Evolutionary conservation across 2,888 invertebrate species (phyloP).

Genomic region (Barypeithes pellucidus): DNA sequence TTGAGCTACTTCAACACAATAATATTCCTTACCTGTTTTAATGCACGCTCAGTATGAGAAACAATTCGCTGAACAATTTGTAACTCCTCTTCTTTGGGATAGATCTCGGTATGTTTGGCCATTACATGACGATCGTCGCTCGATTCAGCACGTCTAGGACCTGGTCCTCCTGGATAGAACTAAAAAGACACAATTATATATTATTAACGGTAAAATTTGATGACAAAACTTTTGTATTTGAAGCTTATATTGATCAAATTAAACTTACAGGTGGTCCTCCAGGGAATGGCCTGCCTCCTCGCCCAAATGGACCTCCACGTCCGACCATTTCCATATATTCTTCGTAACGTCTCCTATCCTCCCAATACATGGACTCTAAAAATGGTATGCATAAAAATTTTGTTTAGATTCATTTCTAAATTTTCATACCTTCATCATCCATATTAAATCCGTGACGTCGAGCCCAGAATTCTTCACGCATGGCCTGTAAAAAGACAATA

Average conservation of each 20-base stretch:
- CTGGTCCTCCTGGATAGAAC: conserved; percentile 70
- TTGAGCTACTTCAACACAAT: neutral
- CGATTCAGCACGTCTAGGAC: conserved; percentile 89
- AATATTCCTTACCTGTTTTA: conserved; percentile 77
- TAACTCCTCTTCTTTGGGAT: conserved; percentile 92
- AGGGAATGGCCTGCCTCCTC: conserved; percentile 66
- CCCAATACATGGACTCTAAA: conserved; percentile 88
- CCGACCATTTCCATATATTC: conserved; percentile 84
- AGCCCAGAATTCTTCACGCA: conserved; percentile 80
- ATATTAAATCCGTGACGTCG: conserved; percentile 76
- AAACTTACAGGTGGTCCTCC: conserved; percentile 70
- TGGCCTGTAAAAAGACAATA: conserved; percentile 67
- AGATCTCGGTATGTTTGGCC: conserved; percentile 93
- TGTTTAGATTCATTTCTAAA: neutral
- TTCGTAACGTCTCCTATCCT: conserved; percentile 84
- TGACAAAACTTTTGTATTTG: no score
- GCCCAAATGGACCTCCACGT: conserved; percentile 75
- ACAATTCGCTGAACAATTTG: conserved; percentile 94
- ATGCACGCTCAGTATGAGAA: conserved; percentile 92
- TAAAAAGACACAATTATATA: conserved; percentile 57
- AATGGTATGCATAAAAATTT: neutral
- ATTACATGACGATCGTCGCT: conserved; percentile 96
- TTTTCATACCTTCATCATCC: conserved; percentile 77
- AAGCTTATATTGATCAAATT: no score
- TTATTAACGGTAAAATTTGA: neutral